These are phyloP conservation scores for Clitarchus hookeri DNA, from an alignment of 2,888 invertebrate species.

Conservation along the genomic window DNA sequence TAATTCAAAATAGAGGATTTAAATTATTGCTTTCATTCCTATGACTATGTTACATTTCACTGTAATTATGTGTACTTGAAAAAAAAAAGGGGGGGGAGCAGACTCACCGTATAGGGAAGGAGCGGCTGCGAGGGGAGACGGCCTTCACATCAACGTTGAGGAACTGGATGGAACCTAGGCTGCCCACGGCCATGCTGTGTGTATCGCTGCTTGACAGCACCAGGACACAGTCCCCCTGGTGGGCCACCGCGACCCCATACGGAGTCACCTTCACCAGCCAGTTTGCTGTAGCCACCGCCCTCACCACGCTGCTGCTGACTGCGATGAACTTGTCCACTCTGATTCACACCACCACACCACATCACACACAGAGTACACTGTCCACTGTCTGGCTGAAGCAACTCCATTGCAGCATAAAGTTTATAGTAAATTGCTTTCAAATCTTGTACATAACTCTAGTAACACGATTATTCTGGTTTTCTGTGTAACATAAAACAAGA, in stretches of 20 bases:
- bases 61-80: no score
- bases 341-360: slow-evolving; percentile 23
- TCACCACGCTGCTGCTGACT: slow-evolving; percentile 68
- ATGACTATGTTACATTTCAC: no score
- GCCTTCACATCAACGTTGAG: slow-evolving; percentile 79
- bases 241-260: slow-evolving; percentile 72
- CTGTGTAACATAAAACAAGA: no score
- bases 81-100: no score
- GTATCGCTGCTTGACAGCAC: slow-evolving; percentile 66
- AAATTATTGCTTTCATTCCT: no score
- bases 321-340: slow-evolving; percentile 76
- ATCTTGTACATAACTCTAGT: not conserved
- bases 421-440: not conserved
- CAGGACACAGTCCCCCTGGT: slow-evolving; percentile 78
- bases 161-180: slow-evolving; percentile 74
- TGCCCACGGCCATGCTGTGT: slow-evolving; percentile 48
- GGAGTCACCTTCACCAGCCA: slow-evolving; percentile 86
- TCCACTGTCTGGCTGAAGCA: not conserved
- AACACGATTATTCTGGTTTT: no score
- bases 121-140: slow-evolving; percentile 56
- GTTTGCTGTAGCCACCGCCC: slow-evolving; percentile 77
- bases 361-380: no score
- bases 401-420: not conserved
- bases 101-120: slow-evolving; percentile 16
- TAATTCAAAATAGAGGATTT: no score